phyloP scores from a whole-genome alignment of 2,797 vertebrate species.

The Calcarius lapponicus region DNA sequence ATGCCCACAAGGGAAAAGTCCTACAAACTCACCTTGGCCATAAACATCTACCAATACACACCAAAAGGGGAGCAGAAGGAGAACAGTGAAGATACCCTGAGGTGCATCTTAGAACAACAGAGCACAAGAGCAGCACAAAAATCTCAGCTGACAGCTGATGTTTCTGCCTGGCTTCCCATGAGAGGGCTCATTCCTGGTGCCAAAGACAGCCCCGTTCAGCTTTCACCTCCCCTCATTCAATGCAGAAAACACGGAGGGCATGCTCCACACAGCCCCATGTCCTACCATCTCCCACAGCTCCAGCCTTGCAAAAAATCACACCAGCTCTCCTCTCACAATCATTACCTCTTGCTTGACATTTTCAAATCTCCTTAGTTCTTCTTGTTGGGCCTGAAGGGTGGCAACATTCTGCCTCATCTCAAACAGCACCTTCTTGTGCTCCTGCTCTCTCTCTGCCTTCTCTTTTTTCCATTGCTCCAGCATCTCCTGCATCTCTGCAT shows the following conservation, averaged over 20 bases:
- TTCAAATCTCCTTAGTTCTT: too few species aligned
- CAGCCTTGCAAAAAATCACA: not conserved
- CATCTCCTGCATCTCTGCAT: too few species aligned
- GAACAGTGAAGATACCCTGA: not conserved
- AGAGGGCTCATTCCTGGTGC: not conserved
- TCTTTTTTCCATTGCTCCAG: conserved; percentile 62
- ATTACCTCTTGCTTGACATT: too few species aligned
- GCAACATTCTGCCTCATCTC: conserved; percentile 52
- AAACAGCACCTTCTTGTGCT: conserved; percentile 47
- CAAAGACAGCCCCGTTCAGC: too few species aligned
- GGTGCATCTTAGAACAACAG: not conserved
- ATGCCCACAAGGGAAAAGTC: too few species aligned
- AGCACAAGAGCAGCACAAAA: not conserved
- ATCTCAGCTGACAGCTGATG: not conserved
- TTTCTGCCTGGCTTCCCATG: not conserved
- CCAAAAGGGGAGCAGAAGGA: not conserved
- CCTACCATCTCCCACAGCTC: not conserved
- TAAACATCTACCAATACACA: too few species aligned
- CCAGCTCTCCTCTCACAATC: too few species aligned
- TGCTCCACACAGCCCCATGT: not conserved
- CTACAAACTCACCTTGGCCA: not conserved
- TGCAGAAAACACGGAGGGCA: accelerated
- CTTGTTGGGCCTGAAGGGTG: too few species aligned
- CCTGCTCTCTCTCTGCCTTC: conserved; percentile 61
- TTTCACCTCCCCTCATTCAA: not conserved